Evolutionary conservation across 2,113 vertebrate genomes (phyloP), one percentile per base, ranked within the genome.

Genomic region (Cygnus buccinator): DNA sequence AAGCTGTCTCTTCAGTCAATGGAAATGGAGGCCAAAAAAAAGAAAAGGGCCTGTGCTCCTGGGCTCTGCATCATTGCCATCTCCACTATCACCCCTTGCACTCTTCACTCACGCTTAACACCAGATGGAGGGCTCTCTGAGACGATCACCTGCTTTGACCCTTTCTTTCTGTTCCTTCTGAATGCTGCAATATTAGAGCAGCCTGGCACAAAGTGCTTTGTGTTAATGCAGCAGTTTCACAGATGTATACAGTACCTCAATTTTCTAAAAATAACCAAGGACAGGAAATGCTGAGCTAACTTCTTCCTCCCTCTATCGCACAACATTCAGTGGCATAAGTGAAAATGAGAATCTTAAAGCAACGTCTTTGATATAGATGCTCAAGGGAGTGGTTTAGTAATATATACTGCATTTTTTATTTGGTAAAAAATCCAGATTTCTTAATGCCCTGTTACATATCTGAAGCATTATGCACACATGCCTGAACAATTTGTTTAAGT

Each of bases 291-390:
- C 84, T 93, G 85, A 93, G 54, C 41, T 86, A 77, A 79, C 58
- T 80, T 81, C 83, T 84, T 55, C 23, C 26, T 22, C 35, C 61
- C 62, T 18, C 2, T 72, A 50, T 35, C 46, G 15, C 50, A 59
- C n/a, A 70, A 35, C 43, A 31, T 84, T 68, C 68, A 66, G 61
- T 54, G 55, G 68, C 58, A 59, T 21, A 73, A 62, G 48, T 65
- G 81, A 89, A 95, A 97, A 96, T 76, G 33, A 84, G 87, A 90
- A 52, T 75, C 90, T 90, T 95, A 91, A 94, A 91, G 35, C 50
- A 80, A 3, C 80, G 48, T 29, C 65, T 94, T 93, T 95, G 86
- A 79, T 82, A 84, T 33, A 43, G 61, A 91, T 52, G 75, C 57
- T 74, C 86, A 78, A 63, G 78, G 65, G 80, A 91, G 58, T 54